These are phyloP conservation scores for Sitta carolinensis DNA, from an alignment of 2,797 vertebrate species.

Conservation along the genomic window DNA sequence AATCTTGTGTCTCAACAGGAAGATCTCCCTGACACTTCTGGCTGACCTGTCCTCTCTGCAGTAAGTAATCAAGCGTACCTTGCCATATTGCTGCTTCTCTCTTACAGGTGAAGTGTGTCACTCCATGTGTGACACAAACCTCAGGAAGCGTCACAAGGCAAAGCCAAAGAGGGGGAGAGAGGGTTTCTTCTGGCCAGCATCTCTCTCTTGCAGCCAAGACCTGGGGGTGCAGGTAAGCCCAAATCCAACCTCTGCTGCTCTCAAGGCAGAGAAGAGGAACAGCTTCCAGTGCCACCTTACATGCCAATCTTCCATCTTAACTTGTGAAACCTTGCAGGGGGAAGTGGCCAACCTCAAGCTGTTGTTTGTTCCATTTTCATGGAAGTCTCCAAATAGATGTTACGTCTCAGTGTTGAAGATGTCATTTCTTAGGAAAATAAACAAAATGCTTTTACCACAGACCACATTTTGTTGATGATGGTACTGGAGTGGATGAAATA, in stretches of 20 bases:
- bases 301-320: neutral
- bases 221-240: neutral
- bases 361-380: neutral
- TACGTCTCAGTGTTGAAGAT: neutral
- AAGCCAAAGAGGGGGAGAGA: neutral
- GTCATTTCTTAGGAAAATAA: conserved; percentile 5
- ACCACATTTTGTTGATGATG: neutral
- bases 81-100: neutral
- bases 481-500: neutral
- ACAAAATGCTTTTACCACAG: neutral
- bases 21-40: neutral
- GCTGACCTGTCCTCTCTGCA: neutral
- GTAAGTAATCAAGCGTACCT: neutral
- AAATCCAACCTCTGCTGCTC: neutral
- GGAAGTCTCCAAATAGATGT: conserved; percentile 9
- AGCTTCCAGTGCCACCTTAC: neutral
- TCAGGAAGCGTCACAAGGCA: neutral
- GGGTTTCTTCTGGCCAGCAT: neutral
- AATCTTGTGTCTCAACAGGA: neutral
- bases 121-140: neutral
- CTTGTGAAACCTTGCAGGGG: neutral
- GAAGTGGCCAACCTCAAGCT: neutral
- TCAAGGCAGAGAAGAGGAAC: neutral
- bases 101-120: neutral
- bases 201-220: neutral